Base-by-base conservation (phyloP, 2,797 vertebrate species). In the Epinephelus awoara region DNA sequence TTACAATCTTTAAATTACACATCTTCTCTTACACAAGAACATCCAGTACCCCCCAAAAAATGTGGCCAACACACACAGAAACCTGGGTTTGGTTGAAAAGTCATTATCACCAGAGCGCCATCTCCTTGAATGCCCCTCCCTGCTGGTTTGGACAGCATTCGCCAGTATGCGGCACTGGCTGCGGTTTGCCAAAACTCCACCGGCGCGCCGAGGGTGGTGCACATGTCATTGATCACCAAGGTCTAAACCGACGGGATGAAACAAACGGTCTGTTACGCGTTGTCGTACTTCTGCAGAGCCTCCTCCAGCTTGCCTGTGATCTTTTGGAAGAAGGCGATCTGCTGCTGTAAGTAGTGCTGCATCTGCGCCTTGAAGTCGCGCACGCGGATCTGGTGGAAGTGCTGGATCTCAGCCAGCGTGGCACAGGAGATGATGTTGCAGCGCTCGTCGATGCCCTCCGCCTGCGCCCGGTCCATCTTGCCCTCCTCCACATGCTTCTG, bases 341-440 rank as follows among this genome's bases (percentile, higher is more conserved):
- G 98, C 91, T 99, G 96, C 90, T 96, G 97, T 57, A 99, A 95
- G 95, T 97, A 97, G 93, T 98, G 97, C 89, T 99, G 98, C 98
- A 99, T 99, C 92, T 99, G 98, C 14, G 96, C 94, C 93, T 96
- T 98, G 90, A 98, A 99, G 96, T 99, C 98, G 27, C 97, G 96
- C 86, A 99, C 98, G 10, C 98, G 95, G 85, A 97, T 97, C 90
- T 96, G 97, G 92, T 99, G 97, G 94, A 99, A 99, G 93, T 99
- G 97, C 92, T 99, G 97, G 89, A 99, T 98, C 96, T 99, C 98
- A 0, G 98, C 98, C 85, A 98, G 92, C 8, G 98, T 99, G 34
- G 97, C 98, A 29, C 96, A 98, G 61, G 98, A 99, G 91, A 99
- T 98, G 93, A 98, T 97, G 94, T 98, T 99, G 93, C 98, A 99